Conservation (phyloP, 1,140 invertebrate species). For the Macrosteles quadrilineatus region DNA sequence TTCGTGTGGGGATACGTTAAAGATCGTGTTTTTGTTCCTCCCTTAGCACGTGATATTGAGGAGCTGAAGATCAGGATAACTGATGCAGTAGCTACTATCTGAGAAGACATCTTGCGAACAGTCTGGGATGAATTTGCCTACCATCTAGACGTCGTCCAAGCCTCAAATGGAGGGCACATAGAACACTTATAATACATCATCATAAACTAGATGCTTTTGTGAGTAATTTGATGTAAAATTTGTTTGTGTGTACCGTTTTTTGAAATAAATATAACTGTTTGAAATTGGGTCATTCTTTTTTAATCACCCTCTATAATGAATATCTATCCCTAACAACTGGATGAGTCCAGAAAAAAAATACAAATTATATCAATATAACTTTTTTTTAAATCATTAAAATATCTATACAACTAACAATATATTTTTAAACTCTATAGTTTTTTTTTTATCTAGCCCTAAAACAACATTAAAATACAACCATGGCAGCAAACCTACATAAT, state of each 20-base stretch:
- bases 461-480: too few relatives aligned
- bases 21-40: background rate
- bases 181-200: conserved; percentile 3
- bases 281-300: conserved; percentile 6
- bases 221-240: conserved; percentile 21
- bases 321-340: too few relatives aligned
- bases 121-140: conserved; percentile 6
- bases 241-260: background rate
- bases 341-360: too few relatives aligned
- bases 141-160: conserved; percentile 3
- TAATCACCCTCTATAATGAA: background rate
- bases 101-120: background rate
- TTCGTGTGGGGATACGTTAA: conserved; percentile 6
- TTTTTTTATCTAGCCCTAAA: too few relatives aligned
- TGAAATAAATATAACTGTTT: background rate
- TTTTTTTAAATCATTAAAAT: too few relatives aligned
- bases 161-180: background rate
- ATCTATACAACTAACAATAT: too few relatives aligned
- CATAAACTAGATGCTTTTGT: conserved; percentile 11
- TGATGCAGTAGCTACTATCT: background rate
- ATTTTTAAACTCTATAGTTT: too few relatives aligned
- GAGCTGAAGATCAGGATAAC: background rate
- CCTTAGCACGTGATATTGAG: conserved; percentile 8
- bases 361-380: too few relatives aligned
- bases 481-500: too few relatives aligned